phyloP scores from a whole-genome alignment of 2,797 vertebrate species.

The Sebastes aleutianus region DNA sequence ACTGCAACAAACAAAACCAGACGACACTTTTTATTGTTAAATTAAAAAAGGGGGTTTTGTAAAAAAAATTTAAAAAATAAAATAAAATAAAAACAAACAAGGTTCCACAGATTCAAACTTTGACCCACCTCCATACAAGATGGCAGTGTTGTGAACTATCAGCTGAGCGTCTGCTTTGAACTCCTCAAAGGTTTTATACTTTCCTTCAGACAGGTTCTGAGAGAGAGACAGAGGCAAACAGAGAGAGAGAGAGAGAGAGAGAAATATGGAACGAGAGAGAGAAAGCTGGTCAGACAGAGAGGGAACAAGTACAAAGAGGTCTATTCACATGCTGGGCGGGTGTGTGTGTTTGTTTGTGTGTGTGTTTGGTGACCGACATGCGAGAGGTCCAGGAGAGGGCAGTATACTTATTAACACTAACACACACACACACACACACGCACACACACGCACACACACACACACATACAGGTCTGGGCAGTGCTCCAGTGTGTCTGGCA shows the following conservation, averaged over 20 bases:
- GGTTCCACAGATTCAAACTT: not conserved
- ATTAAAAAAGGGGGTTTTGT: not conserved
- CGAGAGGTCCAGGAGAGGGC: slow-evolving; percentile 40
- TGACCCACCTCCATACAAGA: slow-evolving; percentile 93
- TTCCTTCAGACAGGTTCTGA: slow-evolving; percentile 96
- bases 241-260: not conserved
- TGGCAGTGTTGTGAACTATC: slow-evolving; percentile 97
- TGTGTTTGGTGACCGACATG: not conserved
- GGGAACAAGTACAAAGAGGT: slow-evolving; percentile 30
- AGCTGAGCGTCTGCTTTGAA: slow-evolving; percentile 97
- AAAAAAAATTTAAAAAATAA: no score
- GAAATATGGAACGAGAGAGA: not conserved
- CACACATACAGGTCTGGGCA: not conserved
- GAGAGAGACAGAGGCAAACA: not conserved
- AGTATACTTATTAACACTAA: not conserved
- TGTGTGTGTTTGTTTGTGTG: not conserved
- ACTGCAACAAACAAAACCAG: slow-evolving; percentile 76
- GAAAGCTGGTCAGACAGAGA: not conserved
- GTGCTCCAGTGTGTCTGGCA: slow-evolving; percentile 28
- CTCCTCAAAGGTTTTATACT: slow-evolving; percentile 96
- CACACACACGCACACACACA: no score
- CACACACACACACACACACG: not conserved
- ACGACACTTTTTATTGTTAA: not conserved
- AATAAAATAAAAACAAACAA: not conserved
- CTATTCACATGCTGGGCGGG: slow-evolving; percentile 16